Evolutionary conservation across 2,797 vertebrate species (phyloP).

Genomic region (Leuciscus waleckii): DNA sequence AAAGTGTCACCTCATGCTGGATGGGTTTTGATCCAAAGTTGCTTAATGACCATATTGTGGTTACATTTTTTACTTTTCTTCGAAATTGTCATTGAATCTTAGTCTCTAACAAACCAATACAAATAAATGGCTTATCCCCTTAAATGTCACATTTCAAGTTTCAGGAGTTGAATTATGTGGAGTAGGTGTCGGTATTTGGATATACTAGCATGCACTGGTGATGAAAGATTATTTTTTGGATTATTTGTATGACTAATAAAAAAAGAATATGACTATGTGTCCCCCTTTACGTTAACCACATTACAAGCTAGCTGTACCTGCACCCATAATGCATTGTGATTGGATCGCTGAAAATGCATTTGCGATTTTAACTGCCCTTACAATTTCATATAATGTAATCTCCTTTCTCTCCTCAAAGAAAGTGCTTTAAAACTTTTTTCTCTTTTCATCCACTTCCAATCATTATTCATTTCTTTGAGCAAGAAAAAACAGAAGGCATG

Average conservation of each 20-base stretch:
- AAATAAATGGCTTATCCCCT: not conserved
- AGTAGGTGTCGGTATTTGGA: not conserved
- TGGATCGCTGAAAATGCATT: not conserved
- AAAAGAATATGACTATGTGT: not conserved
- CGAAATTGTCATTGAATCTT: not conserved
- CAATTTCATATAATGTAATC: not conserved
- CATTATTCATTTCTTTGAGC: not conserved
- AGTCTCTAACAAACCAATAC: not conserved
- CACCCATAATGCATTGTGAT: not conserved
- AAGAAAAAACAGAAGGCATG: not conserved
- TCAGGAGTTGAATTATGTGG: not conserved
- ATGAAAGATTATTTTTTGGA: not conserved
- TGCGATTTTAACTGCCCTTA: not conserved
- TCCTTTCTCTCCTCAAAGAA: not conserved
- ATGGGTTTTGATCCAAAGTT: not conserved
- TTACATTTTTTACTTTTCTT: not conserved
- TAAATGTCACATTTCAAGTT: not conserved
- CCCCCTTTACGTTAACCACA: not conserved
- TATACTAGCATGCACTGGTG: not conserved
- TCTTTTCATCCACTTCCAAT: not conserved
- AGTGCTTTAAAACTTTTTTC: not conserved
- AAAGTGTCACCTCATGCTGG: slow-evolving; percentile 5
- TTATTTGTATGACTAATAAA: not conserved
- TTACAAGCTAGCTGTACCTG: not conserved
- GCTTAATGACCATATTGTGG: not conserved